These are phyloP conservation scores for Montipora sp. DNA, from an alignment of 64 coral and sea anemone genomes.

Conservation along the genomic window DNA sequence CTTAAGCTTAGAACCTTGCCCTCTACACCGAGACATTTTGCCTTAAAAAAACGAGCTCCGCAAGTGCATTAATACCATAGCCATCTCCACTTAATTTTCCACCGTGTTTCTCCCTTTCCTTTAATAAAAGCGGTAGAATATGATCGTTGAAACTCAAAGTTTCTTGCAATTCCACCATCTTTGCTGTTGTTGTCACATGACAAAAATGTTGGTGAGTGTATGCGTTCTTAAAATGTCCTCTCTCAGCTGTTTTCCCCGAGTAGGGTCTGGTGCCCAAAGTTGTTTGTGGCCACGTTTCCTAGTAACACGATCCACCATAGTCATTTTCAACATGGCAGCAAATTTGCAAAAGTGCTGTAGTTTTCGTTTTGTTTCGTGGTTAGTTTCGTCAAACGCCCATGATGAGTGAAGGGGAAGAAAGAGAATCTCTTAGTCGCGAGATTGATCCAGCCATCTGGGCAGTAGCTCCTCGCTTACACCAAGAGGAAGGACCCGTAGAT, in stretches of 20 bases:
- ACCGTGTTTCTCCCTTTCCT: constrained; percentile 64
- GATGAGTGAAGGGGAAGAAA: constrained; percentile 95
- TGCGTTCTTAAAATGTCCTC: not conserved
- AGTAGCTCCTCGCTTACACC: constrained; percentile 87
- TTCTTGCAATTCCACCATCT: constrained; percentile 72
- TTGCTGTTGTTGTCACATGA: not conserved
- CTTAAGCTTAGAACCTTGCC: no score
- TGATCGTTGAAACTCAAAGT: constrained; percentile 86
- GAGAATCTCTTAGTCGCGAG: constrained; percentile 72
- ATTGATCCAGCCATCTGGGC: constrained; percentile 93
- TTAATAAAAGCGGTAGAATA: constrained; percentile 74
- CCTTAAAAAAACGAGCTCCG: no score
- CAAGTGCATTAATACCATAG: constrained; percentile 44
- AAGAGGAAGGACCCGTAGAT: constrained; percentile 97
- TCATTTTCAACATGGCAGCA: not conserved
- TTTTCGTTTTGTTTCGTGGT: not conserved
- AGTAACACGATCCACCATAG: constrained; percentile 16
- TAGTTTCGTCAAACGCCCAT: not conserved
- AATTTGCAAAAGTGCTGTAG: not conserved
- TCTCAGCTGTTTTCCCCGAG: not conserved
- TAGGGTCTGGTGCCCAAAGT: not conserved
- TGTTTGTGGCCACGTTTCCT: constrained; percentile 31
- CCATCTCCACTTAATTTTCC: constrained; percentile 22
- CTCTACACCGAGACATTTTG: no score
- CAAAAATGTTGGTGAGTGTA: not conserved